Evolutionary conservation across 2,797 vertebrate genomes (phyloP), one percentile per base, ranked within the genome.

Genomic region (Linurgus olivaceus): DNA sequence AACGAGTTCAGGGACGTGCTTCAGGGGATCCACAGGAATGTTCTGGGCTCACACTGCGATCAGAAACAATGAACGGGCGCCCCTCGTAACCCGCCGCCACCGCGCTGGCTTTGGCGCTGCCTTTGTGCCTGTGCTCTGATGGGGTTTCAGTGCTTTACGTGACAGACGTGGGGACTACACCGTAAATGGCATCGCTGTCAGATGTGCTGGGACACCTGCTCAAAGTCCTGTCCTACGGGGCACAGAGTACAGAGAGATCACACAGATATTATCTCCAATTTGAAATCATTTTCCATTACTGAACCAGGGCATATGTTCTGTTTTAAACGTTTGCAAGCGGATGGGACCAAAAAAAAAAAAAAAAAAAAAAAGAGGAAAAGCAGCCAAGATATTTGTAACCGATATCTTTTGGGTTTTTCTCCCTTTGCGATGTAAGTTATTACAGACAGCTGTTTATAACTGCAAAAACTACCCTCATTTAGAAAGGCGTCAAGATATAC

Each of bases 1-100:
- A 47, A 2, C 5, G 58, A 16, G 40, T 9, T 8, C 6, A 3
- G 52, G 58, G 52, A 3, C 25, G 8, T 2, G 13, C 26, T 20
- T 5, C 17, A 4, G 2, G 11, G 25, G 1, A 1, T 0, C 0
- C 10, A 0, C 26, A 1, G 55, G 4, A 26, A 6, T 6, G 23
- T 3, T 14, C 4, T 6, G 67, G 48, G 67, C 51, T n/a, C 31
- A 0, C 25, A 0, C 16, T 11, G 35, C 5, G 11, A 1, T 25
- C 10, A 5, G 70, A 24, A 21, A 4, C 28, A 5, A 6, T 6
- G 54, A 25, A 1, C 3, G 19, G 33, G 19, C 58, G 0, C 37
- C n/a, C 12, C 47, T 10, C 2, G 0, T 17, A 9, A 2, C 2
- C 8, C 1, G 8, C 13, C 45, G 3, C 11, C 17, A 1, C 35